Base-by-base conservation (phyloP, 2,113 vertebrate species). In the Nycticryphes semicollaris region DNA sequence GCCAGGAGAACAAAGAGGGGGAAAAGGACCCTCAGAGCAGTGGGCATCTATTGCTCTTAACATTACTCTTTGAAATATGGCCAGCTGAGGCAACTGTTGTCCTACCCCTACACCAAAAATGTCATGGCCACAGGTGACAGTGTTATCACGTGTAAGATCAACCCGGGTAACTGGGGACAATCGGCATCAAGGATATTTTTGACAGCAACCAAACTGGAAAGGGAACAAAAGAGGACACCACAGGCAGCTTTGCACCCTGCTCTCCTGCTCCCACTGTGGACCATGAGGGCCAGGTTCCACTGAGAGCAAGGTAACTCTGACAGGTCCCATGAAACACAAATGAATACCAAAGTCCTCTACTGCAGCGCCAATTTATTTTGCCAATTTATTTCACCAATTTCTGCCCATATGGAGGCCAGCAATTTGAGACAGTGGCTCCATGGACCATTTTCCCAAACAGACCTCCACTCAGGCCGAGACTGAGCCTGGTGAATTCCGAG, bases 11-110 rank as follows among this genome's bases (percentile, higher is more conserved):
- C 21, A n/a, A 54, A 50, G 23, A 43, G 13, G 12, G 14, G 17
- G 35, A 7, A 43, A 56, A 80, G 14, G 53, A 59, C 57, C 39
- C 74, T 56, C 57, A 50, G 31, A 81, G 80, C 57, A 4, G 4
- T 3, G 17, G 35, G 4, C 31, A 68, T 0, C 28, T 22, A 2
- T 7, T 23, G 0, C 20, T 78, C 8, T 24, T 47, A 75, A 24
- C 1, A 0, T 16, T 24, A 10, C 27, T 60, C 57, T 63, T 28
- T 50, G 48, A 75, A 82, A 76, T 22, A 17, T 0, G 4, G 15
- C 3, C 64, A n/a, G n/a, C 4, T 3, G 1, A 41, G 30, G 19
- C 10, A 37, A 39, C 37, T 75, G 14, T 0, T 56, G 25, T 39
- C n/a, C 47, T 47, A 24, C 7, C 6, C 10, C 9, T 53, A 8